phyloP scores from a whole-genome alignment of 2,888 invertebrate genomes.

The Xestia ashworthii region DNA sequence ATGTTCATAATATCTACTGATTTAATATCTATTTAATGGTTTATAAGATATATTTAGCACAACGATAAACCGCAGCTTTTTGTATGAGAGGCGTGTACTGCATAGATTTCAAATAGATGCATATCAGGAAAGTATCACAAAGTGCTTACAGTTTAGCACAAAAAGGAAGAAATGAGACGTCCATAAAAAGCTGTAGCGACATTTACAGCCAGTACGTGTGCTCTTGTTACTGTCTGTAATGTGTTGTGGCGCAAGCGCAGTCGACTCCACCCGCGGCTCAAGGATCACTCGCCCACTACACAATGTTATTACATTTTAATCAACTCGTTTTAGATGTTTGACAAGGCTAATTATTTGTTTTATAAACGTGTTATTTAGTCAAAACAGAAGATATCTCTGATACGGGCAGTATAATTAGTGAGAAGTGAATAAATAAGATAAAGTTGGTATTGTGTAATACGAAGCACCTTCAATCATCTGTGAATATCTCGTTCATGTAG shows the following conservation, averaged over 20 bases:
- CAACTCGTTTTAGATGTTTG: conserved; percentile 47
- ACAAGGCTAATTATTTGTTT: conserved; percentile 45
- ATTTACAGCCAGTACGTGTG: conserved; percentile 61
- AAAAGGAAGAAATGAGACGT: conserved; percentile 48
- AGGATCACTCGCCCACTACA: conserved; percentile 66
- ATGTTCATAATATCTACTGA: not conserved
- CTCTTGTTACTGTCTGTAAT: conserved; percentile 60
- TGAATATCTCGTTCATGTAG: not conserved
- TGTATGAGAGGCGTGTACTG: conserved; percentile 16
- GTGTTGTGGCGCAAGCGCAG: conserved; percentile 65
- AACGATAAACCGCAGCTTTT: not conserved
- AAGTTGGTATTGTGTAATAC: not conserved
- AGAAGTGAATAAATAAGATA: not conserved
- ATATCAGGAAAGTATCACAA: conserved; percentile 35
- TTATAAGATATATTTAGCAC: not conserved
- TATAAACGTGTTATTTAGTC: conserved; percentile 14
- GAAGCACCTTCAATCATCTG: not conserved
- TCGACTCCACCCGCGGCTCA: conserved; percentile 64
- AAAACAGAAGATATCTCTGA: not conserved
- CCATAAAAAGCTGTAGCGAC: conserved; percentile 50
- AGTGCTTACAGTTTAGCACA: conserved; percentile 29
- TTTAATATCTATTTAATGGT: not conserved
- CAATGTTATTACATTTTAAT: conserved; percentile 56
- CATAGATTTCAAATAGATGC: conserved; percentile 33
- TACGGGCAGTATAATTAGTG: not conserved